These are phyloP conservation scores for Habroteleia sp. DNA, from an alignment of 2,888 invertebrate genomes.

Conservation along the genomic window DNA sequence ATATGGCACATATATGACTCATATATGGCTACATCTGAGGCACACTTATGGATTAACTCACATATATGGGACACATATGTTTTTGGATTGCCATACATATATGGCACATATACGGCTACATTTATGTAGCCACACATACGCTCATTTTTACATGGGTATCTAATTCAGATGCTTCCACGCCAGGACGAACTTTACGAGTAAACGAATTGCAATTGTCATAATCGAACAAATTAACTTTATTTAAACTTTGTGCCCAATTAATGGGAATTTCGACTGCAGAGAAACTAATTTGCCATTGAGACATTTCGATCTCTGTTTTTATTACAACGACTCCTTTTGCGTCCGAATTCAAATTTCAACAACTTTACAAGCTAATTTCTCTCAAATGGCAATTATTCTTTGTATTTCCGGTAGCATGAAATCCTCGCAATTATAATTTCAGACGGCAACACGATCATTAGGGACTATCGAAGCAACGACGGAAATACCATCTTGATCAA, in stretches of 20 bases:
- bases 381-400: conserved; percentile 25
- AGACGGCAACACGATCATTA: conserved; percentile 37
- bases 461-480: conserved; percentile 20
- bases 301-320: conserved; percentile 1
- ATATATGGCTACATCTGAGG: too few relatives aligned
- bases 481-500: conserved; percentile 58
- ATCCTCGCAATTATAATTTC: conserved; percentile 37
- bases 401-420: conserved; percentile 5
- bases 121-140: too few relatives aligned
- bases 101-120: too few relatives aligned
- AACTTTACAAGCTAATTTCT: background rate
- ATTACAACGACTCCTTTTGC: background rate
- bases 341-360: background rate
- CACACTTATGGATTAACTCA: too few relatives aligned
- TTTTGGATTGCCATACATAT: background rate
- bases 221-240: conserved; percentile 10
- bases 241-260: background rate
- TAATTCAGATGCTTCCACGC: too few relatives aligned
- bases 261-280: conserved; percentile 6
- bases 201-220: conserved; percentile 12
- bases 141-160: too few relatives aligned
- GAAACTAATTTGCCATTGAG: conserved; percentile 4
- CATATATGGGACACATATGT: too few relatives aligned
- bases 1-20: too few relatives aligned
- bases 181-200: background rate